phyloP scores from a whole-genome alignment of 2,888 invertebrate genomes.

The Xestobium rufovillosum region DNA sequence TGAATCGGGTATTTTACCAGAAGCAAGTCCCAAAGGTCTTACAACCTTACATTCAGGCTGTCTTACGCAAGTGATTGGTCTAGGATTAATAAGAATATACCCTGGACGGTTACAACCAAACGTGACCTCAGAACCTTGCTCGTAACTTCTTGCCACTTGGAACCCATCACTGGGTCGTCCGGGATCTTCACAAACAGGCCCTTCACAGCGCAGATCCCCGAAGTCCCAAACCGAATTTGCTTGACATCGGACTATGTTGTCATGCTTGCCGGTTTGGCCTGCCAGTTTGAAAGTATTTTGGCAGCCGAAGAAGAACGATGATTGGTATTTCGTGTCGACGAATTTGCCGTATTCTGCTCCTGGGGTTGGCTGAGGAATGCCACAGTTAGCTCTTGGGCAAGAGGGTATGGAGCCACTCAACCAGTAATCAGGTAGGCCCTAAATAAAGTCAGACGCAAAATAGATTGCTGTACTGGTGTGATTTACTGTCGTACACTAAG shows the following conservation, averaged over 20 bases:
- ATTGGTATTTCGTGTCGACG: constrained; percentile 82
- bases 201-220: constrained; percentile 91
- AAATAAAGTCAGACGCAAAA: constrained; percentile 23
- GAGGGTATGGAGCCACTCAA: constrained; percentile 77
- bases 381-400: constrained; percentile 86
- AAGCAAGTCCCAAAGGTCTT: constrained; percentile 81
- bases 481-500: no score
- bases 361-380: constrained; percentile 82
- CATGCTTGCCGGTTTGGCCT: constrained; percentile 85
- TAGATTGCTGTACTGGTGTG: no score
- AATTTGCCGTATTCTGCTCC: constrained; percentile 90
- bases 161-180: constrained; percentile 88
- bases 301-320: constrained; percentile 92
- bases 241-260: constrained; percentile 87
- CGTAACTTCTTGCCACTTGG: constrained; percentile 76
- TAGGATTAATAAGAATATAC: constrained; percentile 83
- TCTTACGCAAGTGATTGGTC: constrained; percentile 82
- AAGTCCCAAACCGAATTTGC: constrained; percentile 96
- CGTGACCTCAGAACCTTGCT: constrained; percentile 83
- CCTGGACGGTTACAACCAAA: constrained; percentile 89
- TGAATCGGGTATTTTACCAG: constrained; percentile 87
- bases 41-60: constrained; percentile 93
- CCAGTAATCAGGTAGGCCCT: constrained; percentile 86
- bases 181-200: constrained; percentile 94
- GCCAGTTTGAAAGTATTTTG: constrained; percentile 92